A percentile compares a stretch with the other conserved stretches of the same genome.
phyloP scores from a whole-genome alignment of 1,140 invertebrate species.

The Leptestheria dahalacensis region DNA sequence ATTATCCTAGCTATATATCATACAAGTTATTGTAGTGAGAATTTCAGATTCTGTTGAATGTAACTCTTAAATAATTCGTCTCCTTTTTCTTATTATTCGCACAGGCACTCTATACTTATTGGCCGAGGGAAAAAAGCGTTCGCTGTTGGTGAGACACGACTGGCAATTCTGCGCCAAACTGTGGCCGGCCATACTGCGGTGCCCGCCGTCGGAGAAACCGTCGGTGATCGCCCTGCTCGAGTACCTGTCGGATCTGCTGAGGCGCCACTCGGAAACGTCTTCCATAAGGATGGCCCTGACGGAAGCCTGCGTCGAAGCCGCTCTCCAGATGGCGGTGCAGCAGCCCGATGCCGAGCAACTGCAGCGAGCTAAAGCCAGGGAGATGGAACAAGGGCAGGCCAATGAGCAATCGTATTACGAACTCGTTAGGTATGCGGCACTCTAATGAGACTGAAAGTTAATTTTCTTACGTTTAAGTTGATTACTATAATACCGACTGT shows the following conservation, averaged over 20 bases:
- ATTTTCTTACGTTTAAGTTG: neutral
- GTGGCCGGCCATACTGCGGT: conserved; percentile 57
- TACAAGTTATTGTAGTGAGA: too few species aligned
- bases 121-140: conserved; percentile 41
- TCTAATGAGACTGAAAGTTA: conserved; percentile 50
- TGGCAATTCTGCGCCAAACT: conserved; percentile 53
- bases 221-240: conserved; percentile 62
- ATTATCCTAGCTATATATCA: too few species aligned
- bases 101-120: conserved; percentile 58
- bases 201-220: conserved; percentile 61
- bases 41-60: neutral
- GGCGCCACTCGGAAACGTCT: neutral
- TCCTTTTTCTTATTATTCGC: conserved; percentile 5
- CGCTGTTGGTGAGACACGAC: conserved; percentile 49
- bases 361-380: conserved; percentile 22
- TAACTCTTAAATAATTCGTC: too few species aligned
- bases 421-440: conserved; percentile 43
- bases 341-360: conserved; percentile 33
- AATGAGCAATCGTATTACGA: conserved; percentile 41
- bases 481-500: too few species aligned
- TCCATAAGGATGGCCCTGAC: neutral
- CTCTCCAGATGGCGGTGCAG: conserved; percentile 32
- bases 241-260: conserved; percentile 28
- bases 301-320: conserved; percentile 4
- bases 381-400: conserved; percentile 30